Evolutionary conservation across 1,140 invertebrate genomes (phyloP), one percentile per base, ranked within the genome.

Genomic region (Pseudobourletiella spinata): DNA sequence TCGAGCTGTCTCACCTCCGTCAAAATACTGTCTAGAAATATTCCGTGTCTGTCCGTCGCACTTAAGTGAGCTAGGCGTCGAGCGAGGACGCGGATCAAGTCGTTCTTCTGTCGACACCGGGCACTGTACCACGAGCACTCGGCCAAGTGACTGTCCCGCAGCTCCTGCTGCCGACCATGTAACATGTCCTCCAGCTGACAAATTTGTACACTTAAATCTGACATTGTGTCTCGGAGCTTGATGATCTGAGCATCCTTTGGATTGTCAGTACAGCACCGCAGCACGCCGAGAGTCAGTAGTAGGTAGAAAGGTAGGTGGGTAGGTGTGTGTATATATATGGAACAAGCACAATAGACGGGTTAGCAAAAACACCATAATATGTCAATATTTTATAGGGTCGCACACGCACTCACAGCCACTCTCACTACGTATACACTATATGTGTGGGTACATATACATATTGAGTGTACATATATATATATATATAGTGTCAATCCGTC

Each of bases 21-120:
- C 26, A 70, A 60, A 30, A 70, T 67, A 29, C 64, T 63, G 14
- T 67, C 57, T 20, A 70, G 30, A 35, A 64, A 66, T 42, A 56
- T 65, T 2, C 65, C 68, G 4, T 65, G 42, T 18, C 61, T 48
- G 46, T 67, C 65, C 2, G 63, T 63, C 1, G 58, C 65, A 65
- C 63, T 61, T 18, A 70, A 35, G 24, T 70, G 68, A 39, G 65
- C 63, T 28, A 70, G 63, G 8, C 65, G 29, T 28, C 63, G 48
- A 22, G 65, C 65, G n/a, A 70, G 52, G 8, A 65, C n/a, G 26
- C 63, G 58, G 28, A 70, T 67, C 30, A 70, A 32, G 8, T 54
- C 51, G 54, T 70, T 67, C 58, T 70, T 70, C 25, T 70, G 62
- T 14, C 58, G 44, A 59, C 68, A 70, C 46, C 68, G 42, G 18